Evolutionary conservation across 2,113 vertebrate species (phyloP).

Genomic region (Solenodon paradoxus): DNA sequence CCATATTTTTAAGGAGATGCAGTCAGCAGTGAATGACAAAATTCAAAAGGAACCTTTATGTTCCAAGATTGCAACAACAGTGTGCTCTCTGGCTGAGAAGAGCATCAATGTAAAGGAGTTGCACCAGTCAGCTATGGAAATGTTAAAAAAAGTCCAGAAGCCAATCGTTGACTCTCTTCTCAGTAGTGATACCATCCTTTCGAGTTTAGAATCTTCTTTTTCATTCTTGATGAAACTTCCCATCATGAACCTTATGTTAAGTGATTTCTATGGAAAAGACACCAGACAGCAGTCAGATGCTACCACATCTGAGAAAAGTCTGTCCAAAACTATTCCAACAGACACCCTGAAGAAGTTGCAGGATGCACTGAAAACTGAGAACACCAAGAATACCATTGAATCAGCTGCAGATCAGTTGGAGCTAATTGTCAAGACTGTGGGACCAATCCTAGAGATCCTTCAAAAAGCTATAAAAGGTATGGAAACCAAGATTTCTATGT

Average conservation of each 20-base stretch:
- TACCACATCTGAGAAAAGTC: constrained; percentile 10
- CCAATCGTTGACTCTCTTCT: constrained; percentile 14
- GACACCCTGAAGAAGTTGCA: constrained; percentile 42
- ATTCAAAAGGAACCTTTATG: constrained; percentile 1
- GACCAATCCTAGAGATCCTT: constrained; percentile 64
- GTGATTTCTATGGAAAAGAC: constrained; percentile 66
- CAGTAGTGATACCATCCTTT: constrained; percentile 43
- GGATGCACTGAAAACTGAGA: constrained; percentile 15
- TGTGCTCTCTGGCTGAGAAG: constrained; percentile 48
- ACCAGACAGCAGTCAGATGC: constrained; percentile 46
- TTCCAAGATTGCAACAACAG: neutral
- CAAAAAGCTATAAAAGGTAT: constrained; percentile 45
- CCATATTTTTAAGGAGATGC: constrained; percentile 72
- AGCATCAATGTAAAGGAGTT: constrained; percentile 33
- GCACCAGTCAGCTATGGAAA: constrained; percentile 30
- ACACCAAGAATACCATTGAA: neutral
- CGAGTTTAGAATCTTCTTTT: constrained; percentile 62
- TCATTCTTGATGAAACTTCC: constrained; percentile 49
- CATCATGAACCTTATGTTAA: constrained; percentile 68
- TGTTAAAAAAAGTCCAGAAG: neutral
- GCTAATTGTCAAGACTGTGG: constrained; percentile 57
- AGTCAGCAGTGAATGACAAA: neutral
- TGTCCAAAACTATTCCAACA: neutral
- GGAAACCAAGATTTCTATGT: neutral
- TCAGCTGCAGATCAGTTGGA: constrained; percentile 66